phyloP scores from a whole-genome alignment of 2,113 vertebrate species.

The Grammatotria lemairii region DNA sequence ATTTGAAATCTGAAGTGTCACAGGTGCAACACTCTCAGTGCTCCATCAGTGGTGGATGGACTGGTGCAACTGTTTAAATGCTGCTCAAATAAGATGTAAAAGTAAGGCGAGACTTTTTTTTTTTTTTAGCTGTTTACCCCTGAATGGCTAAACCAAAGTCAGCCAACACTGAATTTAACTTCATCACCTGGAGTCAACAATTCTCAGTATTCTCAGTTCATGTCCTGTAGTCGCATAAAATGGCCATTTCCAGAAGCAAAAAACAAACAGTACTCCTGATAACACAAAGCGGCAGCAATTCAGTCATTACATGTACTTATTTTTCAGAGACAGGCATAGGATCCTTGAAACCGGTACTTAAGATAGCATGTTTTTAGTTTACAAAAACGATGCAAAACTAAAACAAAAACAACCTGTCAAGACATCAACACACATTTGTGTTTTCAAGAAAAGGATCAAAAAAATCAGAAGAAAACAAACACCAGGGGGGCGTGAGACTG shows the following conservation, averaged over 20 bases:
- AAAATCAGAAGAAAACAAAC: not conserved
- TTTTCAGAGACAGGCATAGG: not conserved
- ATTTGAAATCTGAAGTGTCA: not conserved
- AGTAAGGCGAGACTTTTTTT: not conserved
- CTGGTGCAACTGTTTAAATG: not conserved
- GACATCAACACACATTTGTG: not conserved
- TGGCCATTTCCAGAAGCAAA: conserved; percentile 5
- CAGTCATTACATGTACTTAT: not conserved
- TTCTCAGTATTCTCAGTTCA: not conserved
- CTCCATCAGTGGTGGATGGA: not conserved
- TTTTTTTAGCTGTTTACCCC: not conserved
- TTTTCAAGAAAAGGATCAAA: not conserved
- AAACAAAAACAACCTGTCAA: not conserved
- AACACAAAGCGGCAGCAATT: conserved; percentile 8
- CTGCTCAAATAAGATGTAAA: not conserved
- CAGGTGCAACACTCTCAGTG: not conserved
- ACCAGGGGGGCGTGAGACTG: not conserved
- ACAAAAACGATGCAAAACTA: not conserved
- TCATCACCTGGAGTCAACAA: not conserved
- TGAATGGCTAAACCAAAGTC: not conserved
- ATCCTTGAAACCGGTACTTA: not conserved
- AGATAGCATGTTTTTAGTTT: not conserved
- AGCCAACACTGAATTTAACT: not conserved
- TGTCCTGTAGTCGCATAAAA: not conserved
- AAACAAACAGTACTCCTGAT: conserved; percentile 16